These are phyloP conservation scores for Parasteatoda lunata DNA, from an alignment of 2,888 invertebrate species.

Conservation along the genomic window DNA sequence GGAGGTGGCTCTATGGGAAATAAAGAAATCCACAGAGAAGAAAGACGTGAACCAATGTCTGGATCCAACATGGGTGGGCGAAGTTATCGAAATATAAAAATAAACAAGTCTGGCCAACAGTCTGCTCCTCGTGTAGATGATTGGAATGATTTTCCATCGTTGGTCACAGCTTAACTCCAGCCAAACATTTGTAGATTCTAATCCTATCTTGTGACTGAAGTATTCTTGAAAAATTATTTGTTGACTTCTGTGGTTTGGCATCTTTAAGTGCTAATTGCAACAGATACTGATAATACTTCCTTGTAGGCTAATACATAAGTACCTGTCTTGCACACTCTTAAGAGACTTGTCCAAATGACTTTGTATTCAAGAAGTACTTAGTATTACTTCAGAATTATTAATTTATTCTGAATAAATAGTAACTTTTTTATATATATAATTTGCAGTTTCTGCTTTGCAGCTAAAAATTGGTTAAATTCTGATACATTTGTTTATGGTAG, in stretches of 20 bases:
- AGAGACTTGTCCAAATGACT: slow-evolving; percentile 22
- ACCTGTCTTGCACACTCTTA: slow-evolving; percentile 40
- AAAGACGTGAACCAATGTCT: slow-evolving; percentile 69
- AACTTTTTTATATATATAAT: not conserved
- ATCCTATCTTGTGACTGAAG: slow-evolving; percentile 47
- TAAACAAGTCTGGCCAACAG: slow-evolving; percentile 56
- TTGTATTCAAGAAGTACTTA: not conserved
- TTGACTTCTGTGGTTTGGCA: slow-evolving; percentile 41
- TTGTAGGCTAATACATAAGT: slow-evolving; percentile 52
- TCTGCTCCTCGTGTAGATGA: slow-evolving; percentile 82
- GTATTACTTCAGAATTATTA: not conserved
- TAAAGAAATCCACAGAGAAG: slow-evolving; percentile 69
- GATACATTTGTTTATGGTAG: not conserved
- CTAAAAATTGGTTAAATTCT: not conserved
- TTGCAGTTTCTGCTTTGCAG: not conserved
- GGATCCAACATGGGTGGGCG: slow-evolving; percentile 71
- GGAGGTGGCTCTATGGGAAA: slow-evolving; percentile 67
- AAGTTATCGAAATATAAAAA: slow-evolving; percentile 52
- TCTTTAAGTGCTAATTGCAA: slow-evolving; percentile 17
- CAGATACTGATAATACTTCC: slow-evolving; percentile 50
- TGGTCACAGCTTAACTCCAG: slow-evolving; percentile 76
- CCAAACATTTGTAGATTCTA: slow-evolving; percentile 60
- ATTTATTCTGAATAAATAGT: not conserved
- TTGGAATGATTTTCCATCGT: slow-evolving; percentile 95
- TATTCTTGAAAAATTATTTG: slow-evolving; percentile 45